Base-by-base conservation (phyloP, 2,888 invertebrate species). In the Tetranychus piercei region DNA sequence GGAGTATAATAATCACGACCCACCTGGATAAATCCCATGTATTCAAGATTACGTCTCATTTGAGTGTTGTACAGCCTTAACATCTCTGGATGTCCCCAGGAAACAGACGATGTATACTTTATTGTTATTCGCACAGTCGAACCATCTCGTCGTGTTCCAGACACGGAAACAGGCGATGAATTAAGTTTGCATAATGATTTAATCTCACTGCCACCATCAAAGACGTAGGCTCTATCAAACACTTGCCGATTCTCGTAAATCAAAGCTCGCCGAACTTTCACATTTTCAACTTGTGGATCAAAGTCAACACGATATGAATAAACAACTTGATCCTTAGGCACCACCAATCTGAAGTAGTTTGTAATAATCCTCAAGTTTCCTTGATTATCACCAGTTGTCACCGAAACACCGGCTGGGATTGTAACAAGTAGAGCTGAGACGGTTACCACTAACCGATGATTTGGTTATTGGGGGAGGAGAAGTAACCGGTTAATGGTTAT, bases 281-380 rank as follows among this genome's bases (percentile, higher is more conserved):
- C 78, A 44, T 80, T 80, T 77, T 83, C 83, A 15, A 83, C 79
- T 4, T 79, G 77, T 1, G 83, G 83, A 18, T 78, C 75, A 75
- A 81, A 83, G 44, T 79, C 78, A 2, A 83, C 82, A 75, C 81
- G 81, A 75, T 84, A 84, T 77, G 82, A 82, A 76, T 80, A 76
- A 0, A 78, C 71, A 23, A 74, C 69, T 75, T 74, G 76, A 11
- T 80, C 74, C 67, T 81, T 81, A 43, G 78, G 79, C 20, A 80
- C 80, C 8, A 78, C 76, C 6, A 83, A 76, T 44, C 79, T 77
- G 65, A 83, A 81, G 76, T 81, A 81, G 75, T 83, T 83, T 1
- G 80, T 76, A n/a, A 77, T 20, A n/a, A 80, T 23, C 1, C 22
- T 67, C 9, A 78, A 75, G 4, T 23, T 7, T 20, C 65, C n/a